Evolutionary conservation across 2,797 vertebrate species (phyloP), one percentile per base, ranked within the genome.

Genomic region (Malurus splendens): DNA sequence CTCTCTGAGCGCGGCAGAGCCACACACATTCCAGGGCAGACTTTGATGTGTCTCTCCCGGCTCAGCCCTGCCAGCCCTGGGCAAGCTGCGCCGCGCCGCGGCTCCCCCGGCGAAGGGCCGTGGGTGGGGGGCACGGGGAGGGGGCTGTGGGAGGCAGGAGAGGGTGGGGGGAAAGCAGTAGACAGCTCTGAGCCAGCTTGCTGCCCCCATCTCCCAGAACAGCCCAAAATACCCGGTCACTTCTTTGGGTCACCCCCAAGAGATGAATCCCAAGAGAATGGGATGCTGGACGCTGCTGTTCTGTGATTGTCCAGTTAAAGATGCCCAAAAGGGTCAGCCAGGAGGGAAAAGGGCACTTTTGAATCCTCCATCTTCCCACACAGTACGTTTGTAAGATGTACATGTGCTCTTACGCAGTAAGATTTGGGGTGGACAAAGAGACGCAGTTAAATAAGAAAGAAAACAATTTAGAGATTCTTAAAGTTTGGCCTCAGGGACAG

Each of bases 11-110:
- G 73, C 67, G 3, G 70, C 52, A 94, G 94, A 96, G 91, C 93
- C 91, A 95, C 94, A 94, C 86, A 73, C 95, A 96, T 96, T 96
- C 96, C 96, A 95, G 92, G 93, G 27, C 10, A 60, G 88, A 91
- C 95, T 96, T 96, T 96, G 96, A 96, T 94, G 93, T 97, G 62
- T 94, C 82, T 94, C 56, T 27, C 13, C 30, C 32, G 82, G 73
- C 44, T 6, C 36, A 56, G 70, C 82, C 76, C 78, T 93, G 73
- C 42, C 91, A 89, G 92, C 64, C 59, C 86, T 84, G 60, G 86
- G 95, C 93, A 87, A 59, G 86, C 92, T 94, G 78, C 38, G n/a
- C 90, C 41, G 52, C 75, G 33, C 38, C 68, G 89, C 33, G 25
- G 86, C 67, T 70, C 64, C 86, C 72, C 64, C 7, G 42, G 86